These are phyloP conservation scores for Cercocebus atys DNA, from an alignment of 2,113 vertebrate genomes.

Conservation along the genomic window DNA sequence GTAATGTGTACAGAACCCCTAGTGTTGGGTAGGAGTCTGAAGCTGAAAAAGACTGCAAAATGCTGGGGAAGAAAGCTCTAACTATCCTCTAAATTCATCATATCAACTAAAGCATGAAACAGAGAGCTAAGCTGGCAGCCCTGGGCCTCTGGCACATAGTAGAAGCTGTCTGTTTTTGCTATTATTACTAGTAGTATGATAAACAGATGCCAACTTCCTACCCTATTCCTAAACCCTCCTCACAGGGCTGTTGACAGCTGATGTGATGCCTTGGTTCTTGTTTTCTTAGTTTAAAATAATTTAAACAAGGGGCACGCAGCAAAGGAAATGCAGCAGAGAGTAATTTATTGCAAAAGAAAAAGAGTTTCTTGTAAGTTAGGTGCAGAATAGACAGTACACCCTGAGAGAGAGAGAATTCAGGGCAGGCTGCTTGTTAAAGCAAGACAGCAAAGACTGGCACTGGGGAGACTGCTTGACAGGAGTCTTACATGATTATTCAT, in stretches of 20 bases:
- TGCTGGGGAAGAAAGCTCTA: background rate
- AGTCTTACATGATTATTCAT: too few relatives aligned
- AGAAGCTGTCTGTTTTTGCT: background rate
- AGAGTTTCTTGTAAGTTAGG: too few relatives aligned
- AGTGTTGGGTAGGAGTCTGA: background rate
- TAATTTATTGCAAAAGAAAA: too few relatives aligned
- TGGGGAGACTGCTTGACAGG: too few relatives aligned
- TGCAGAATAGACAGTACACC: too few relatives aligned
- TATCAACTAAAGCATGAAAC: background rate
- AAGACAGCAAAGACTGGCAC: too few relatives aligned
- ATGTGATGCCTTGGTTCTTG: too few relatives aligned
- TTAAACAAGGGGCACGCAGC: too few relatives aligned
- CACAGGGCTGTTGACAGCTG: background rate
- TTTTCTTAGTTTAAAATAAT: too few relatives aligned
- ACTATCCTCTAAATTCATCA: background rate
- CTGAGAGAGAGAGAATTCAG: too few relatives aligned
- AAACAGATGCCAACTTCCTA: background rate
- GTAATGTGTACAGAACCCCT: background rate
- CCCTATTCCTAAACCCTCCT: background rate
- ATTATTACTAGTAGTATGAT: background rate
- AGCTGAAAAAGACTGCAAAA: conserved; percentile 1
- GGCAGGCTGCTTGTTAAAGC: too few relatives aligned
- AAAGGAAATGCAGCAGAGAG: too few relatives aligned
- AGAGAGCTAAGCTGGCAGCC: background rate
- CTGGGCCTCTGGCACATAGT: background rate